These are phyloP conservation scores for Cryptoprocta ferox DNA, from an alignment of 2,797 vertebrate genomes.

Conservation along the genomic window DNA sequence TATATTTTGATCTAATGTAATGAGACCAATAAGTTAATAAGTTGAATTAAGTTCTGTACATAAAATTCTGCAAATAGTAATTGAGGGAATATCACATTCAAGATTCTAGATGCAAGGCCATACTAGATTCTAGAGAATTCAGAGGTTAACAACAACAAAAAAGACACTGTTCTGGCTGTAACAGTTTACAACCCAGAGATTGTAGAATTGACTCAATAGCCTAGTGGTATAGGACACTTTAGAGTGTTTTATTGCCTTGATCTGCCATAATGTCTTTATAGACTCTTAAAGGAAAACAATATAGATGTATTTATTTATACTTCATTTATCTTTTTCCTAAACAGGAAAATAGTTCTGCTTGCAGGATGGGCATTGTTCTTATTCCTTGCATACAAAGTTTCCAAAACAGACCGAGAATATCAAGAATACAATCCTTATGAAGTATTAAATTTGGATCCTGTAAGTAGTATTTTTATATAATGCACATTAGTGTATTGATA, in stretches of 20 bases:
- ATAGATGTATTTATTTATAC: slow-evolving; percentile 12
- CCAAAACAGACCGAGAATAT: slow-evolving; percentile 98
- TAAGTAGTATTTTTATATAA: slow-evolving; percentile 86
- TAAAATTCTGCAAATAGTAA: slow-evolving; percentile 59
- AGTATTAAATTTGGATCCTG: slow-evolving; percentile 96
- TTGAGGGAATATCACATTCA: background rate
- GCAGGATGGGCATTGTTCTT: slow-evolving; percentile 97
- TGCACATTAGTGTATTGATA: slow-evolving; percentile 39
- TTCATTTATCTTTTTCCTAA: slow-evolving; percentile 70
- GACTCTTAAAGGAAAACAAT: slow-evolving; percentile 48
- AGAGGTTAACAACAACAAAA: background rate
- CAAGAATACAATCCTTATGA: slow-evolving; percentile 99
- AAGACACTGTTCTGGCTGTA: background rate
- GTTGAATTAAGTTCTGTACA: slow-evolving; percentile 11
- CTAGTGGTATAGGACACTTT: background rate
- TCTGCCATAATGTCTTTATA: background rate
- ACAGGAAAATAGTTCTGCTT: slow-evolving; percentile 95
- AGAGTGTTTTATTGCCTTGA: slow-evolving; percentile 40
- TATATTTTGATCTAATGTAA: slow-evolving; percentile 46
- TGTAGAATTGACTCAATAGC: slow-evolving; percentile 5
- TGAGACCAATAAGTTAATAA: background rate
- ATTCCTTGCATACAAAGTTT: slow-evolving; percentile 98
- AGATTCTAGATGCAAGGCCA: background rate
- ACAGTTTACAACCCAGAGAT: background rate
- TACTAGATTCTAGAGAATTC: slow-evolving; percentile 40